Evolutionary conservation across 2,888 invertebrate species (phyloP), one percentile per base, ranked within the genome.

Genomic region (Acleris cristana): DNA sequence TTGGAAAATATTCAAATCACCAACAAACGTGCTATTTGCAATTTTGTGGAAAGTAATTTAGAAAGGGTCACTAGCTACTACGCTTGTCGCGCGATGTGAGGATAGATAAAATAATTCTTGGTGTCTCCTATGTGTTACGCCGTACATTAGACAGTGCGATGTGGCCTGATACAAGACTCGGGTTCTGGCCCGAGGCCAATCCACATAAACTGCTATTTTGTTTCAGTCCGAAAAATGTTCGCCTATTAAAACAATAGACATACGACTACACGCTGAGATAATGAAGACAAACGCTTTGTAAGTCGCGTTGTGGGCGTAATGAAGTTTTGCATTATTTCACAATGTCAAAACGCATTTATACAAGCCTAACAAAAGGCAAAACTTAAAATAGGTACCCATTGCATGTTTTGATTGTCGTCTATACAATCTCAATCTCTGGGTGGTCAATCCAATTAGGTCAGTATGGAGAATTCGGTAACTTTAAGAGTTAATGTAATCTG

Each of bases 141-240:
- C 14, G 2, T 26, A 45, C 52, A 62, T 70, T 67, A 72, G 71
- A 73, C 59, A 77, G 74, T 75, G 74, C 74, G 72, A 75, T 74
- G 75, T 72, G 26, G 61, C 72, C 74, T 74, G 78, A 77, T 79
- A 80, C 79, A 79, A 78, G 76, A 73, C 76, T 73, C 73, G 71
- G 72, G 73, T 72, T 72, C 79, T 84, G 84, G 83, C 80, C 66
- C 69, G 30, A 65, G 54, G 84, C 84, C 84, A 85, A 83, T 83
- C 78, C 81, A 77, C 81, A 85, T 81, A 82, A 83, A 83, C 79
- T 77, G 83, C 76, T 81, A 83, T 82, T 82, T 81, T 79, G 81
- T 79, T 79, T 78, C 76, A 73, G 77, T 79, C 79, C 79, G 77
- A 79, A 79, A 74, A 73, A 73, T 73, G 71, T 73, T 72, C 74